phyloP scores from a whole-genome alignment of 2,888 invertebrate genomes.

The Apotomis turbidana region DNA sequence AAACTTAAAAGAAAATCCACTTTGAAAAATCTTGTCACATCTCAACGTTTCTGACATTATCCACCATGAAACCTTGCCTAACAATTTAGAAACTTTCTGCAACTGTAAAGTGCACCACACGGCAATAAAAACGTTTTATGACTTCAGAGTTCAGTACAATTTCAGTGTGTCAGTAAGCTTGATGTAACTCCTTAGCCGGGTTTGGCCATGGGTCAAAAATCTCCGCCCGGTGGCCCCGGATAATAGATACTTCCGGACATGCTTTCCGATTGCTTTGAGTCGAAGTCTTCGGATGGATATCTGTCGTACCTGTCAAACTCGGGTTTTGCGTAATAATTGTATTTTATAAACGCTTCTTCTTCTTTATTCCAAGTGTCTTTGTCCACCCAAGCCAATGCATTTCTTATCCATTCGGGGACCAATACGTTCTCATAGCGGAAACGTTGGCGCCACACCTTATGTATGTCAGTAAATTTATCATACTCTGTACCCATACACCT shows the following conservation, averaged over 20 bases:
- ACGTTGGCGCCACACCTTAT: slow-evolving; percentile 62
- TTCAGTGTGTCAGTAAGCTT: no score
- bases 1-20: no score
- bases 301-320: slow-evolving; percentile 65
- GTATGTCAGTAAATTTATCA: slow-evolving; percentile 52
- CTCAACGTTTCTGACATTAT: no score
- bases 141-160: no score
- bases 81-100: no score
- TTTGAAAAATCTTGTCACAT: no score
- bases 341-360: slow-evolving; percentile 55
- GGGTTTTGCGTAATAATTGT: slow-evolving; percentile 60
- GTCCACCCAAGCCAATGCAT: slow-evolving; percentile 56
- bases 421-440: slow-evolving; percentile 68
- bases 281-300: slow-evolving; percentile 55
- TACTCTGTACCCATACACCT: slow-evolving; percentile 8
- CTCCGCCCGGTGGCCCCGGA: background rate
- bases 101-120: no score
- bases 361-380: slow-evolving; percentile 64
- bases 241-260: slow-evolving; percentile 3
- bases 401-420: slow-evolving; percentile 61
- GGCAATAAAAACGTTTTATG: no score
- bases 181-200: no score
- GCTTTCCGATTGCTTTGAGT: slow-evolving; percentile 21
- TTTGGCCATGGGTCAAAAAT: background rate
- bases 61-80: no score